phyloP scores from a whole-genome alignment of 2,797 vertebrate genomes.

The Pseudochaenichthys georgianus region DNA sequence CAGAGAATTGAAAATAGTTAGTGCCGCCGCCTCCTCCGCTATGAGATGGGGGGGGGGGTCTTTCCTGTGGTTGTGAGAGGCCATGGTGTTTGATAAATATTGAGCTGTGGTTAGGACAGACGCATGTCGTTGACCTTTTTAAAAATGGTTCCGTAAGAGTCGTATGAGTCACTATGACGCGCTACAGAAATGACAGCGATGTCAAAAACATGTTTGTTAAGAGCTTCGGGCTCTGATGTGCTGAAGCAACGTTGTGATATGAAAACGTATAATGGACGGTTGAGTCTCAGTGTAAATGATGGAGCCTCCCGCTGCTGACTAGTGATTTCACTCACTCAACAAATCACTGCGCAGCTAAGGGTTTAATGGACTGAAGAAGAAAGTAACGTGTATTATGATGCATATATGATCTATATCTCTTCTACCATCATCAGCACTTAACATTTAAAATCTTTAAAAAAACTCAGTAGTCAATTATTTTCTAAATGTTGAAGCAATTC shows the following conservation, averaged over 20 bases:
- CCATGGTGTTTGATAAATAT: slow-evolving; percentile 1
- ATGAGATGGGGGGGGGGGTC: neutral
- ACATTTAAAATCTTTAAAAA: too few species aligned
- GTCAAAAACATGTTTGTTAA: slow-evolving; percentile 15
- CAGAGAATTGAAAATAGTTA: neutral
- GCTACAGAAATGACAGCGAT: slow-evolving; percentile 13
- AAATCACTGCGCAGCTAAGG: neutral
- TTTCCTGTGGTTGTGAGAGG: slow-evolving; percentile 41
- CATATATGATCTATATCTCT: neutral
- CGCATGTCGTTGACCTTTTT: slow-evolving; percentile 19
- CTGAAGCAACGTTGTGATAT: slow-evolving; percentile 14
- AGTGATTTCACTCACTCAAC: slow-evolving; percentile 15
- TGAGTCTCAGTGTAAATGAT: slow-evolving; percentile 11
- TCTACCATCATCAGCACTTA: neutral
- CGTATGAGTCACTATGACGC: slow-evolving; percentile 9
- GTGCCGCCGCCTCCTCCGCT: neutral
- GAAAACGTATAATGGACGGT: slow-evolving; percentile 23
- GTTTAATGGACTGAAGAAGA: neutral
- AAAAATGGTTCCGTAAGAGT: slow-evolving; percentile 9
- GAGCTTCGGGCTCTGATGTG: slow-evolving; percentile 11
- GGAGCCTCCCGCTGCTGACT: neutral
- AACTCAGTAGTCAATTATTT: too few species aligned
- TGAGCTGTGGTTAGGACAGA: slow-evolving; percentile 15
- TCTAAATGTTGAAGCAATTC: too few species aligned
- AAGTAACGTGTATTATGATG: neutral